phyloP scores from a whole-genome alignment of 2,113 vertebrate genomes.

The Naja naja region DNA sequence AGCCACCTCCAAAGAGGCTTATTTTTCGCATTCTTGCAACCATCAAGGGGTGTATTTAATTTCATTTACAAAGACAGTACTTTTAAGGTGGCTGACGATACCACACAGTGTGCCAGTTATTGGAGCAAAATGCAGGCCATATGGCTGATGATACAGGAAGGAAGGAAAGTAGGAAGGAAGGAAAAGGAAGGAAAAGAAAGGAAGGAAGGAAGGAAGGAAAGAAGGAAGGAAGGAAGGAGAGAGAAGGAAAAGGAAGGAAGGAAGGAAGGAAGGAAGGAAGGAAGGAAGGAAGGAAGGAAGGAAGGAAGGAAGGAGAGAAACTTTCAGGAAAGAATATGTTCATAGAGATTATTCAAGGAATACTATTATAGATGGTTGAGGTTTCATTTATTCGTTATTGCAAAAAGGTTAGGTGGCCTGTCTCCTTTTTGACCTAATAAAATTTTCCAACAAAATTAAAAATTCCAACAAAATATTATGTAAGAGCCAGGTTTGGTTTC shows the following conservation, averaged over 20 bases:
- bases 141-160: background rate
- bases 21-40: background rate
- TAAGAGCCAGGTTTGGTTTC: no score
- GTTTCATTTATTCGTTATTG: background rate
- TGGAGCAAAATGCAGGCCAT: background rate
- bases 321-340: background rate
- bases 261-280: background rate
- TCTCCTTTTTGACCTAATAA: background rate
- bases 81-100: background rate
- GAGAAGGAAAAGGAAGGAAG: background rate
- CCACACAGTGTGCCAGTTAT: accelerated
- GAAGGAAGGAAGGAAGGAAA: background rate
- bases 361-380: background rate
- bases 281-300: background rate
- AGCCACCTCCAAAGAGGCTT: background rate
- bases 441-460: no score
- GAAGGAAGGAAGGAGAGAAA: background rate
- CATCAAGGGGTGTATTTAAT: background rate
- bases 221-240: background rate
- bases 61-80: accelerated
- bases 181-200: no score
- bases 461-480: no score
- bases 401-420: no score
- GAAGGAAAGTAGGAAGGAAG: background rate
- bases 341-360: background rate